Percentiles rank a stretch among this genome's conserved stretches.
These are phyloP conservation scores for Mesocentrotus franciscanus DNA, from an alignment of 53 echinoderm and acorn worm genomes.

Conservation along the genomic window DNA sequence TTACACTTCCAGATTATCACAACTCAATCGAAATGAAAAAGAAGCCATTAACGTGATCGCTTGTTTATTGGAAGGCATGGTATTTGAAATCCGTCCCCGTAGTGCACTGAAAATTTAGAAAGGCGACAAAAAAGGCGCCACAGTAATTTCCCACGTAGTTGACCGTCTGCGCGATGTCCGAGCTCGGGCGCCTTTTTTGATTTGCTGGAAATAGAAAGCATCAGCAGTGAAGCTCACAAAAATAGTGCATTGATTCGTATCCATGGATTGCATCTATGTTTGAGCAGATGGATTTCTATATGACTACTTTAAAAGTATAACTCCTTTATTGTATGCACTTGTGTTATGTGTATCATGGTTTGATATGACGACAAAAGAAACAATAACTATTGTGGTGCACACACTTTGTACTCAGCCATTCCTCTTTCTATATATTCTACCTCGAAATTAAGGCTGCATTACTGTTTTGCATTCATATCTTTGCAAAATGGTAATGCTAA, in stretches of 20 bases:
- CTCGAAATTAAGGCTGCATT: too few relatives aligned
- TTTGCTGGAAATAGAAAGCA: slow-evolving; percentile 5
- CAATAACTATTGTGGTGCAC: too few relatives aligned
- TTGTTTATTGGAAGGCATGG: slow-evolving; percentile 47
- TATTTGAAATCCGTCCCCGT: slow-evolving; percentile 45
- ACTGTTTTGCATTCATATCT: too few relatives aligned
- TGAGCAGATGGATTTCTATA: not conserved
- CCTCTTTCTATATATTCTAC: too few relatives aligned
- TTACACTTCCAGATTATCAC: slow-evolving; percentile 5
- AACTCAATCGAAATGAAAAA: slow-evolving; percentile 43
- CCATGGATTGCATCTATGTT: not conserved
- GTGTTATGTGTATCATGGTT: too few relatives aligned
- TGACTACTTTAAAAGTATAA: not conserved
- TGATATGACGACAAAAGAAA: too few relatives aligned
- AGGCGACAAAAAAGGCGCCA: slow-evolving; percentile 48
- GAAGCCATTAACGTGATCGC: slow-evolving; percentile 17
- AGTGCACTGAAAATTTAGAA: slow-evolving; percentile 44
- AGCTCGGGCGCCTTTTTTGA: slow-evolving; percentile 21
- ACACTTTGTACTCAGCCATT: too few relatives aligned
- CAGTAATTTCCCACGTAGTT: slow-evolving; percentile 30
- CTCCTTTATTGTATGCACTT: not conserved
- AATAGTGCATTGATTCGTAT: not conserved
- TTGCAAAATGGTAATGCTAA: too few relatives aligned
- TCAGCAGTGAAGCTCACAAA: not conserved
- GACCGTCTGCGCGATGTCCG: slow-evolving; percentile 62